Conservation (phyloP, 2,113 vertebrate genomes). For the Lucifuga dentata region DNA sequence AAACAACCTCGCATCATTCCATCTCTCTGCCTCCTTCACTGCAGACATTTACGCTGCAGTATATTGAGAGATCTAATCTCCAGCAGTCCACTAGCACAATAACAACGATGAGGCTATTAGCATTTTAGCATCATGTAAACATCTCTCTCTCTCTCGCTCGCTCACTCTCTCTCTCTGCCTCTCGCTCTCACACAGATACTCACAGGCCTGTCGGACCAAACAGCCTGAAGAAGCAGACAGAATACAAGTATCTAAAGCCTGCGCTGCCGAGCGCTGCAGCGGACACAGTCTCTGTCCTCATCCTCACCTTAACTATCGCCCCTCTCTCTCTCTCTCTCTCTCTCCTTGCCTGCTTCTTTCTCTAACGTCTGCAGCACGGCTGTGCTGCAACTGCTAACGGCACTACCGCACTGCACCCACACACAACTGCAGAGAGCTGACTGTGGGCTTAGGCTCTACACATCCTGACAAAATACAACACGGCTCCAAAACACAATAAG, state of each 20-base stretch:
- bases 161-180: neutral
- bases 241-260: slow-evolving; percentile 84
- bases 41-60: slow-evolving; percentile 64
- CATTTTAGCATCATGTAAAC: slow-evolving; percentile 69
- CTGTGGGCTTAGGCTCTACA: slow-evolving; percentile 40
- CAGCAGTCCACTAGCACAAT: slow-evolving; percentile 66
- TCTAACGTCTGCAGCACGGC: slow-evolving; percentile 40
- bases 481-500: slow-evolving; percentile 28
- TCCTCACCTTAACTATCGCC: slow-evolving; percentile 71
- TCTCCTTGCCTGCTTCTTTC: slow-evolving; percentile 30
- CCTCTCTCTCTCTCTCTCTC: slow-evolving; percentile 38
- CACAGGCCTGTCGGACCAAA: slow-evolving; percentile 81
- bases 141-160: neutral
- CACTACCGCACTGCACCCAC: slow-evolving; percentile 68
- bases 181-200: slow-evolving; percentile 71
- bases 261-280: slow-evolving; percentile 75
- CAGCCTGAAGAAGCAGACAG: slow-evolving; percentile 82
- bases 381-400: slow-evolving; percentile 65
- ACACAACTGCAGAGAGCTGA: slow-evolving; percentile 73
- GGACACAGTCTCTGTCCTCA: slow-evolving; percentile 82
- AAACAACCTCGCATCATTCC: slow-evolving; percentile 53
- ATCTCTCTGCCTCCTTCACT: slow-evolving; percentile 34
- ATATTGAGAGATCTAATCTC: slow-evolving; percentile 42
- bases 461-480: slow-evolving; percentile 39
- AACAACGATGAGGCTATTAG: slow-evolving; percentile 67